Conservation (phyloP, 2,113 vertebrate genomes). For the Myrmecobius fasciatus region DNA sequence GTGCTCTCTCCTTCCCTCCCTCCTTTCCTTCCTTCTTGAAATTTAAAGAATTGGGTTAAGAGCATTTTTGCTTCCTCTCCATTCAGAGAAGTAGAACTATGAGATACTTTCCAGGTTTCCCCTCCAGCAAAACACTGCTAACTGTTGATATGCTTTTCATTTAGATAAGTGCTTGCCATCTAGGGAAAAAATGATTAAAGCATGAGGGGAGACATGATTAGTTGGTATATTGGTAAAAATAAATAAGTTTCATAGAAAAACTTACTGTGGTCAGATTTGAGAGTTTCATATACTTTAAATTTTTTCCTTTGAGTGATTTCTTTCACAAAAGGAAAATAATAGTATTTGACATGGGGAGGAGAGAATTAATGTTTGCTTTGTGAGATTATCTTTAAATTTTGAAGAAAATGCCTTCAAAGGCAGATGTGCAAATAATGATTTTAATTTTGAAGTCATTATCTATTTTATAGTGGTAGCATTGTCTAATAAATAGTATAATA, state of each 20-base stretch:
- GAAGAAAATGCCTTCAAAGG: not conserved
- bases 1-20: not conserved
- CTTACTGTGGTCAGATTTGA: not conserved
- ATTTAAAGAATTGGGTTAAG: not conserved
- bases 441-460: not conserved
- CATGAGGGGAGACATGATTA: not conserved
- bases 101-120: not conserved
- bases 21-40: not conserved
- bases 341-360: not conserved
- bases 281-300: not conserved
- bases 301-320: not conserved
- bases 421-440: not conserved
- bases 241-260: not conserved
- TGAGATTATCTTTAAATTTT: not conserved
- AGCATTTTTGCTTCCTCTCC: not conserved
- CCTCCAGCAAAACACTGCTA: not conserved
- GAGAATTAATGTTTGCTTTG: not conserved
- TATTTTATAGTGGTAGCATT: not conserved
- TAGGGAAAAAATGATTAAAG: not conserved
- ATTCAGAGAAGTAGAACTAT: not conserved
- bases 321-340: not conserved
- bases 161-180: not conserved
- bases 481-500: not conserved
- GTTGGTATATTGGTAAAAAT: not conserved
- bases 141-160: not conserved